These are phyloP conservation scores for Bhutanitis thaidina DNA, from an alignment of 2,888 invertebrate species.

Conservation along the genomic window DNA sequence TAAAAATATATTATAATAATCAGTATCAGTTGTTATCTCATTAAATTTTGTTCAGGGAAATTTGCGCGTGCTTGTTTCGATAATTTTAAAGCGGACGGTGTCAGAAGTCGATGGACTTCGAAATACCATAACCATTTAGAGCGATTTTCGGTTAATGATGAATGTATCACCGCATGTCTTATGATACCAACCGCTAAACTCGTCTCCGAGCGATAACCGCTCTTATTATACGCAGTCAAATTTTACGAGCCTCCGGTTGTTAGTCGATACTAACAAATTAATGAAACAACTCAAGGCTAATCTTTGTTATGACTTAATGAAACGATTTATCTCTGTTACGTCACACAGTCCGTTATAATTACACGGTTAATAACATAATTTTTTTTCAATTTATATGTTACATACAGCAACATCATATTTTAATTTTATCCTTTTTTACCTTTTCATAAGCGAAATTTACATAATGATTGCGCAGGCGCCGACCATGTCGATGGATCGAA, in stretches of 20 bases:
- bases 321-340: constrained; percentile 52
- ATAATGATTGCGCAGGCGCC: constrained; percentile 75
- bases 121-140: constrained; percentile 65
- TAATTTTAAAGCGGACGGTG: constrained; percentile 51
- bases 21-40: constrained; percentile 59
- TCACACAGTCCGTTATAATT: constrained; percentile 39
- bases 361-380: constrained; percentile 35
- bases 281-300: constrained; percentile 15
- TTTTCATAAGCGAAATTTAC: constrained; percentile 54
- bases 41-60: constrained; percentile 64
- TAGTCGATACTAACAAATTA: constrained; percentile 60
- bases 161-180: constrained; percentile 52
- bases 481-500: constrained; percentile 53
- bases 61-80: constrained; percentile 59
- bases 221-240: constrained; percentile 76
- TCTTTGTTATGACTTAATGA: constrained; percentile 47
- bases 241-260: constrained; percentile 74
- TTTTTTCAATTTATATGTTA: neutral
- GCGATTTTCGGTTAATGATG: constrained; percentile 72
- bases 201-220: constrained; percentile 61
- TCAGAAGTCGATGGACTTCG: constrained; percentile 44
- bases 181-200: constrained; percentile 54
- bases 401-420: neutral
- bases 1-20: constrained; percentile 52
- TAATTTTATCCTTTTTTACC: constrained; percentile 16